phyloP scores from a whole-genome alignment of 2,888 invertebrate genomes.

The Orthonychiurus folsomi region DNA sequence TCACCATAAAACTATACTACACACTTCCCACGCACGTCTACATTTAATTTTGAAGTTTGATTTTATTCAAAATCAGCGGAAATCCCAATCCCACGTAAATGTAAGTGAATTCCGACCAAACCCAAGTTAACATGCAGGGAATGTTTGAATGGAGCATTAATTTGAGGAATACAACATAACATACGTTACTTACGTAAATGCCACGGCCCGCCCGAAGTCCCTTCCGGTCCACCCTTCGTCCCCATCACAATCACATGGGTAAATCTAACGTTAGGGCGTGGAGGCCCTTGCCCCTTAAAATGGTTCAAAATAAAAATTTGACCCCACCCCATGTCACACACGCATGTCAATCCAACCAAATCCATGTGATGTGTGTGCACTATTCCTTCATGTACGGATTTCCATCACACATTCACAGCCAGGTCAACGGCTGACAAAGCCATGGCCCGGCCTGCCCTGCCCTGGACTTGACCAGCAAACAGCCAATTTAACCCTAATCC shows the following conservation, averaged over 20 bases:
- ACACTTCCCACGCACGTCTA: background rate
- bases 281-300: background rate
- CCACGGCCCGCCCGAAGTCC: no score
- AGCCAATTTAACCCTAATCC: background rate
- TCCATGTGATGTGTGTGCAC: no score
- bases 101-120: background rate
- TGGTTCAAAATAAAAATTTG: background rate
- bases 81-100: no score
- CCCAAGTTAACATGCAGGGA: background rate
- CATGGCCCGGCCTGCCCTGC: no score
- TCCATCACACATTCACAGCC: no score
- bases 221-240: background rate
- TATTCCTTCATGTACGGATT: no score
- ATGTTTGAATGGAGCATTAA: background rate
- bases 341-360: background rate
- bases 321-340: background rate
- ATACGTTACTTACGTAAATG: no score
- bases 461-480: background rate
- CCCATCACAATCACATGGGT: background rate
- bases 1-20: background rate
- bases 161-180: background rate
- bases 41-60: no score
- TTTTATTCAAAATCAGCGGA: no score
- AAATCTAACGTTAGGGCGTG: background rate
- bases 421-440: no score